Base-by-base conservation (phyloP, 2,113 vertebrate species). In the Myotis yumanensis region DNA sequence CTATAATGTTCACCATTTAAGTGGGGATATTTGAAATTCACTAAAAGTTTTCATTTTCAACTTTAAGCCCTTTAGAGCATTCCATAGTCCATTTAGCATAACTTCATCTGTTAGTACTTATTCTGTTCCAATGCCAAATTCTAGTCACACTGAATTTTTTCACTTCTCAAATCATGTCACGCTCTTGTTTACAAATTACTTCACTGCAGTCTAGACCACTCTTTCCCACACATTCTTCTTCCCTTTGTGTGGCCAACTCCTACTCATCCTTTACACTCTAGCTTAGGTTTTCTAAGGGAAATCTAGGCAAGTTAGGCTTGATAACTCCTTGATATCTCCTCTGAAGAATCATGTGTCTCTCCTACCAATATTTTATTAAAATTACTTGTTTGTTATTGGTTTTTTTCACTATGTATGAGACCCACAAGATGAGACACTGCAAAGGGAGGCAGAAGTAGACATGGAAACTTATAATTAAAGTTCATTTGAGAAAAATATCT, bases 121-220 rank as follows among this genome's bases (percentile, higher is more conserved):
- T 10, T 90, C 62, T 59, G 7, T 52, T 68, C 81, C 52, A 92
- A 90, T 59, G 48, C 3, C 22, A 40, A 90, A 86, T 9, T 40
- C 32, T 15, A 59, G 25, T 25, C 20, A 32, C 16, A 43, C 4
- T n/a, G 3, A 84, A 79, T 52, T 68, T 82, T 91, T 59, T 93
- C 68, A 90, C 72, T 96, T 95, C 85, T 94, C 43, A 51, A 85
- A 66, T 92, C 51, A n/a, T 51, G 66, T 68, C 28, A 62, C 18
- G 20, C 4, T 66, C 54, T 88, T 85, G 25, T 3, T 43, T 76
- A 40, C 9, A 86, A 46, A 81, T 51, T 59, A 32, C 17, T 75
- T 75, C 57, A 52, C 23, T 16, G 12, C 35, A 17, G 72, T 89
- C 92, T 85, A 54, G 37, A 89, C 46, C 9, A 18, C 14, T 6